Evolutionary conservation across 1,140 invertebrate species (phyloP), one percentile per base, ranked within the genome.

Genomic region (Epicauta chinensis): DNA sequence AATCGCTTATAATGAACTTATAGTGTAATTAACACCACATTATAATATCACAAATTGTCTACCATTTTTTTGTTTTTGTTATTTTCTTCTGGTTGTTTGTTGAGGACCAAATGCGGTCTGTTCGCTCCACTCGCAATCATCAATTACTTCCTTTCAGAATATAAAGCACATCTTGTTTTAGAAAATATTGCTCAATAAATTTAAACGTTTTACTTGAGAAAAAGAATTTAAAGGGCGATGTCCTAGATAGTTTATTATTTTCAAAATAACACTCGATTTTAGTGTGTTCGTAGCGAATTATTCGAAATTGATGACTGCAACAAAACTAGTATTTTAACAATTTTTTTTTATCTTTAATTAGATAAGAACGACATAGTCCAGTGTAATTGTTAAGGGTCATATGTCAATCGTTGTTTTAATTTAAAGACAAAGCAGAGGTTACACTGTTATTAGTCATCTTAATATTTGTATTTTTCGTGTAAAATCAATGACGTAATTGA

Each of bases 71-170:
- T 23, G 4, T 23, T 23, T 23, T 23, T 3, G 23, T 23, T 23
- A 5, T 23, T 23, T n/a, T n/a, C n/a, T n/a, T n/a, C n/a, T n/a
- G n/a, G 23, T 23, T 23, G 23, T 23, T 23, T 23, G 7, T 23
- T 7, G 23, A 5, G 23, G 23, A 7, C 23, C 23, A 49, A 49
- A 36, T 49, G 37, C 39, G 37, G 49, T 51, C 41, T 42, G 49
- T 34, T 42, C 39, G 16, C 11, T 43, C 23, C 23, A 23, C 32
- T 36, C 39, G 31, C 49, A 43, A 17, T 35, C 49, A 51, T 42
- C 49, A 39, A 43, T 51, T 51, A 43, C 49, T 51, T 51, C 49
- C 49, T 51, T 51, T 50, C 41, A 39, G 36, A 49, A 49, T 49
- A 49, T 49, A 49, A 49, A 49, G 46, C 46, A 32, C 40, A 29